These are phyloP conservation scores for Drosophila suzukii DNA, from an alignment of 1,140 invertebrate genomes.

Conservation along the genomic window DNA sequence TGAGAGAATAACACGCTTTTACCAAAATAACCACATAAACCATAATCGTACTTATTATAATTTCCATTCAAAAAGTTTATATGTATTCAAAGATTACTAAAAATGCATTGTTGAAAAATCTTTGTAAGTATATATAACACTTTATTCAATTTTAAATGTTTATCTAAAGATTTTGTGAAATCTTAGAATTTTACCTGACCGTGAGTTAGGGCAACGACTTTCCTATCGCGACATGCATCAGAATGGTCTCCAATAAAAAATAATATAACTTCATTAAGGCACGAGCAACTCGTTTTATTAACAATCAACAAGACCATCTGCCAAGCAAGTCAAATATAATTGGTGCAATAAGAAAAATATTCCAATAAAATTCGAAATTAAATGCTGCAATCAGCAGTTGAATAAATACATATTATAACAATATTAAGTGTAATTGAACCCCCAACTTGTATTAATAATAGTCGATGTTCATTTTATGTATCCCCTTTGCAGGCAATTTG, in stretches of 20 bases:
- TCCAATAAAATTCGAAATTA: slow-evolving; percentile 17
- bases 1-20: background rate
- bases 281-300: slow-evolving; percentile 38
- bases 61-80: too few relatives aligned
- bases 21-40: too few relatives aligned
- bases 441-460: slow-evolving; percentile 21
- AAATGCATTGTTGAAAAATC: too few relatives aligned
- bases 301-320: slow-evolving; percentile 30
- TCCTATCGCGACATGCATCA: background rate
- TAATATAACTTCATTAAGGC: slow-evolving; percentile 5
- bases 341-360: slow-evolving; percentile 22
- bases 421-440: slow-evolving; percentile 44
- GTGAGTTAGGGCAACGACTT: slow-evolving; percentile 4
- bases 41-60: too few relatives aligned
- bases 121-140: too few relatives aligned
- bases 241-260: slow-evolving; percentile 3
- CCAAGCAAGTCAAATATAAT: slow-evolving; percentile 32
- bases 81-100: too few relatives aligned
- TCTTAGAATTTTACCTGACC: background rate
- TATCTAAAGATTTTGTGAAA: background rate
- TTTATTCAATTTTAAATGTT: too few relatives aligned
- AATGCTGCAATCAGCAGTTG: slow-evolving; percentile 32
- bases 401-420: slow-evolving; percentile 39
- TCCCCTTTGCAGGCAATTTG: slow-evolving; percentile 57
- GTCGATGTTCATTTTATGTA: slow-evolving; percentile 33